Percentiles rank a stretch among this genome's conserved stretches.
These are phyloP conservation scores for Ceratitis capitata DNA, from an alignment of 1,140 invertebrate genomes.

Conservation along the genomic window DNA sequence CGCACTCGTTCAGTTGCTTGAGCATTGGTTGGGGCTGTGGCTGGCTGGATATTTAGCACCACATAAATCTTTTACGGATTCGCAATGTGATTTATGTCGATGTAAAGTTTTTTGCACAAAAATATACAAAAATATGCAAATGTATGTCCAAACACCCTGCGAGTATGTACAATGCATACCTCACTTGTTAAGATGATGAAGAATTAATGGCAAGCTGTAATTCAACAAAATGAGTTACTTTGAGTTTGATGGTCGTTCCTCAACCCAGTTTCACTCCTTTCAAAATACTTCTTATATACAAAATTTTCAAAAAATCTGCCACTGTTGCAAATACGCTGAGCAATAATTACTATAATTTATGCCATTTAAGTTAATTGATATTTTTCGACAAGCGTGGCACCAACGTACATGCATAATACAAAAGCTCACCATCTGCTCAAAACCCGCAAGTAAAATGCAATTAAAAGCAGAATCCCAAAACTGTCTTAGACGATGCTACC, in stretches of 20 bases:
- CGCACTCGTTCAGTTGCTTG: background rate
- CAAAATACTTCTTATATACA: background rate
- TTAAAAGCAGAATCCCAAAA: background rate
- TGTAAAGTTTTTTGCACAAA: constrained; percentile 36
- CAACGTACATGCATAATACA: background rate
- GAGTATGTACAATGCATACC: too few species aligned
- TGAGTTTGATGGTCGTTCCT: background rate
- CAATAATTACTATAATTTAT: background rate
- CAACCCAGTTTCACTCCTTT: background rate
- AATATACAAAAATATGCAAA: constrained; percentile 22
- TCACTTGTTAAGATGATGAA: background rate
- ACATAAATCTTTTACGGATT: constrained; percentile 43
- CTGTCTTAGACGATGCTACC: background rate
- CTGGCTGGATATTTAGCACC: constrained; percentile 39
- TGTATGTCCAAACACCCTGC: background rate
- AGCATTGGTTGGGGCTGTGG: background rate
- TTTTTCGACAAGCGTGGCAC: constrained; percentile 9
- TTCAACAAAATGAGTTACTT: background rate
- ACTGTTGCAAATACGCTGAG: background rate
- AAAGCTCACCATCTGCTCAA: background rate
- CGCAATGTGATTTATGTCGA: constrained; percentile 38
- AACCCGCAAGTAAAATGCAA: background rate
- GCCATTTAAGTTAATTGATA: background rate
- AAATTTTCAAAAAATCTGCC: background rate
- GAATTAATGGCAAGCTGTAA: background rate